A percentile compares a stretch with the other conserved stretches of the same genome.
Conservation (phyloP, 2,113 vertebrate species). For the Pluvialis apricaria region DNA sequence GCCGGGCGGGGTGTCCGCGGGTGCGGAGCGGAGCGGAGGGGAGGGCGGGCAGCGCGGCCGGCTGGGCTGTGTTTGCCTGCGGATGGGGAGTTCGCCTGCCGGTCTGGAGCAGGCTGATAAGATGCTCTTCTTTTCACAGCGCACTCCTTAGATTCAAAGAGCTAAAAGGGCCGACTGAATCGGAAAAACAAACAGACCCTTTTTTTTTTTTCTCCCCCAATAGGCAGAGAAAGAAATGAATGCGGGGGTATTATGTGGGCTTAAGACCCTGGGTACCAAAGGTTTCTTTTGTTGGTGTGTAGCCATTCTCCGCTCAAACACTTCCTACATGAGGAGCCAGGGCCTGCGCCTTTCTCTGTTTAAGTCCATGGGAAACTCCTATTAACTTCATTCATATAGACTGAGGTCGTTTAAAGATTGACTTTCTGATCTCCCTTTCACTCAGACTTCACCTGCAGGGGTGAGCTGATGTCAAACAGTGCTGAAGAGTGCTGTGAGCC, state of each 20-base stretch:
- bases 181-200: slow-evolving; percentile 82
- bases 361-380: slow-evolving; percentile 37
- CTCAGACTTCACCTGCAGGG: slow-evolving; percentile 51
- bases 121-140: slow-evolving; percentile 83
- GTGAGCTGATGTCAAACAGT: slow-evolving; percentile 22
- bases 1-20: slow-evolving; percentile 28
- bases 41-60: slow-evolving; percentile 61
- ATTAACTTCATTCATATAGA: slow-evolving; percentile 56
- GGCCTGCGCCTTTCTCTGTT: neutral
- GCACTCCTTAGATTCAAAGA: slow-evolving; percentile 72
- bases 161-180: slow-evolving; percentile 76
- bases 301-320: slow-evolving; percentile 71
- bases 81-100: slow-evolving; percentile 81
- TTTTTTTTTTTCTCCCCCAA: slow-evolving; percentile 13
- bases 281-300: slow-evolving; percentile 79
- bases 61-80: slow-evolving; percentile 71
- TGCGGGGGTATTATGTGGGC: slow-evolving; percentile 73
- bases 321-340: slow-evolving; percentile 69
- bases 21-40: neutral
- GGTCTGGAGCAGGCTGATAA: slow-evolving; percentile 91
- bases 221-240: slow-evolving; percentile 76
- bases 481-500: neutral
- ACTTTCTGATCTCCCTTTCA: slow-evolving; percentile 67
- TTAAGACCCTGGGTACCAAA: slow-evolving; percentile 78
- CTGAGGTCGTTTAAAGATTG: slow-evolving; percentile 19